A percentile compares a stretch with the other conserved stretches of the same genome.
Conservation (phyloP, 2,888 invertebrate species). For the Pterostichus madidus region DNA sequence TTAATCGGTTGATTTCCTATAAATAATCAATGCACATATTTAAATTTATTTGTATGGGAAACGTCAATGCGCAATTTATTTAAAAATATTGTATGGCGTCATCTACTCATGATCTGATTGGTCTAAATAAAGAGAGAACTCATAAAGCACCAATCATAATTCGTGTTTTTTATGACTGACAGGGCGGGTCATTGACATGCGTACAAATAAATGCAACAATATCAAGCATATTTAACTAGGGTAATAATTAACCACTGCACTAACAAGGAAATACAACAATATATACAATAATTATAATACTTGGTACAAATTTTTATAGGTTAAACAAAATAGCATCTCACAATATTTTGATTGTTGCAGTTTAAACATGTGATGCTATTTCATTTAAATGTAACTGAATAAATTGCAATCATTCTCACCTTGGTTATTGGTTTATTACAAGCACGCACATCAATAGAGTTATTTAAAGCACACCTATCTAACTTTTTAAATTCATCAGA, state of each 20-base stretch:
- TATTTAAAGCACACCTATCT: constrained; percentile 67
- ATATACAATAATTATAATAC: constrained; percentile 21
- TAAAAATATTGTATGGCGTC: constrained; percentile 41
- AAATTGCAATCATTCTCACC: constrained; percentile 77
- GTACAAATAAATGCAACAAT: constrained; percentile 60
- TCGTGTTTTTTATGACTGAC: constrained; percentile 27
- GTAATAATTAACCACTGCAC: constrained; percentile 44
- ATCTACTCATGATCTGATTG: constrained; percentile 39
- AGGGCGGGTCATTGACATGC: constrained; percentile 64
- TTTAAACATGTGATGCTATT: constrained; percentile 37
- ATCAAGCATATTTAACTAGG: constrained; percentile 43
- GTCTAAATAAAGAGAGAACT: constrained; percentile 12
- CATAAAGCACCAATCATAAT: constrained; percentile 49
- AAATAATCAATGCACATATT: constrained; percentile 53
- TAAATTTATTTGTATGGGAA: constrained; percentile 34
- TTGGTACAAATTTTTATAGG: constrained; percentile 22
- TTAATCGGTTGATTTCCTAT: constrained; percentile 4
- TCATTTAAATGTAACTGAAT: constrained; percentile 11
- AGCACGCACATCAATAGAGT: constrained; percentile 82
- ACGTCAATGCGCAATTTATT: constrained; percentile 48
- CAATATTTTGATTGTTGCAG: constrained; percentile 1
- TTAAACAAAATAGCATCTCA: constrained; percentile 50
- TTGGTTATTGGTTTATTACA: constrained; percentile 84
- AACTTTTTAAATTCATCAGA: constrained; percentile 63
- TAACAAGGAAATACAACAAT: constrained; percentile 23